phyloP scores from a whole-genome alignment of 1,140 invertebrate genomes.

The Aphelinus atriplicis region DNA sequence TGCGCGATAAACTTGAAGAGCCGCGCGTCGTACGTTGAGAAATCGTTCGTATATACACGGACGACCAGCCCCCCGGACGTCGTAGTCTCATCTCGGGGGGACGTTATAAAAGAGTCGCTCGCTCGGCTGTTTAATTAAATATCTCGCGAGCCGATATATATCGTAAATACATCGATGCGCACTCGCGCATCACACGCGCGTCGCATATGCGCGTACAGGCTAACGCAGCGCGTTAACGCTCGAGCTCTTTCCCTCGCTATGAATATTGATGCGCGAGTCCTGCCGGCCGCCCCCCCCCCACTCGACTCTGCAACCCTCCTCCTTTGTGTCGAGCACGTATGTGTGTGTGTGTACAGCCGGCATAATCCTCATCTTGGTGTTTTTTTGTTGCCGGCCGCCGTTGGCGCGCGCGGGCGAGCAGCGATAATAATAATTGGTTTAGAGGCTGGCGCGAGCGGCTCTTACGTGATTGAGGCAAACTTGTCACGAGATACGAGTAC shows the following conservation, averaged over 20 bases:
- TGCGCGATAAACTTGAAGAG: too few species aligned
- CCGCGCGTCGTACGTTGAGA: too few species aligned
- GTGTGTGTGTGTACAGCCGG: too few species aligned
- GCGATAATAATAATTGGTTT: conserved; percentile 49
- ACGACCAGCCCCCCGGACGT: neutral
- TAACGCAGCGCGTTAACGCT: neutral
- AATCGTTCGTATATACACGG: neutral
- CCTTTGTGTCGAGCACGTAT: too few species aligned
- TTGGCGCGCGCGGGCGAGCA: neutral
- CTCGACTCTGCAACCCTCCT: too few species aligned
- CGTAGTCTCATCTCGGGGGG: too few species aligned
- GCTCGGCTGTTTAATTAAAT: conserved; percentile 31
- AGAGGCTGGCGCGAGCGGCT: conserved; percentile 2
- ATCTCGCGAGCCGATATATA: conserved; percentile 7
- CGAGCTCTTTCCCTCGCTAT: conserved; percentile 24
- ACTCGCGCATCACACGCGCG: neutral
- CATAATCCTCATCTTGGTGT: neutral
- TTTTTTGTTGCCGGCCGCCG: conserved; percentile 10
- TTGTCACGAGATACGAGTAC: conserved; percentile 44
- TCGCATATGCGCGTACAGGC: neutral
- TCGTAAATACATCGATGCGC: conserved; percentile 19
- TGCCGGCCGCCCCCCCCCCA: neutral
- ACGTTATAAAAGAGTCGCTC: conserved; percentile 17
- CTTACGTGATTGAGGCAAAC: conserved; percentile 48
- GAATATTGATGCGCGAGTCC: conserved; percentile 43